Evolutionary conservation across 2,888 invertebrate species (phyloP).

Genomic region (Heliconius sara): DNA sequence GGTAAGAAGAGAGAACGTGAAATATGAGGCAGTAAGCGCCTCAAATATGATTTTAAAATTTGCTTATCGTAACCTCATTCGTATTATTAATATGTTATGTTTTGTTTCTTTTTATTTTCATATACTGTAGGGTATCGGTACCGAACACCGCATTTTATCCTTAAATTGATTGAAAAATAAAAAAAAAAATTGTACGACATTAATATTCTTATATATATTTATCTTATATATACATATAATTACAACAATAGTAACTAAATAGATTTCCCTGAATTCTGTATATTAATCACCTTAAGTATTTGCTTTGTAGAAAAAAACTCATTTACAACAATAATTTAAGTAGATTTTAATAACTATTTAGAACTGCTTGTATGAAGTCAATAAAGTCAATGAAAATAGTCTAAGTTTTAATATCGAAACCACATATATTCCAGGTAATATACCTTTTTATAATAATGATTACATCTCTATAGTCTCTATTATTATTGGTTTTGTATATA

Average conservation of each 20-base stretch:
- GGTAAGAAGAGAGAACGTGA: too few species aligned
- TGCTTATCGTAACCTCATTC: background rate
- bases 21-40: too few species aligned
- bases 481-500: background rate
- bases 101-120: background rate
- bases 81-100: too few species aligned
- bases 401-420: background rate
- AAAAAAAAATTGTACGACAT: background rate
- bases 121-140: background rate
- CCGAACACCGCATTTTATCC: background rate
- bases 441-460: background rate
- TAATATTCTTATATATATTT: background rate
- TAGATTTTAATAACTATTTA: constrained; percentile 16
- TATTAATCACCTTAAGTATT: background rate
- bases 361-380: background rate
- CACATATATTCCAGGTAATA: background rate
- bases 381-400: constrained; percentile 8
- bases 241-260: background rate
- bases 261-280: background rate
- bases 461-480: background rate
- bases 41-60: background rate
- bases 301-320: background rate
- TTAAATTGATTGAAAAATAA: background rate
- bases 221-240: background rate
- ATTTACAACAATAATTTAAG: background rate